Evolutionary conservation across 1,140 invertebrate species (phyloP), one percentile per base, ranked within the genome.

Genomic region (Cotesia chilonis): DNA sequence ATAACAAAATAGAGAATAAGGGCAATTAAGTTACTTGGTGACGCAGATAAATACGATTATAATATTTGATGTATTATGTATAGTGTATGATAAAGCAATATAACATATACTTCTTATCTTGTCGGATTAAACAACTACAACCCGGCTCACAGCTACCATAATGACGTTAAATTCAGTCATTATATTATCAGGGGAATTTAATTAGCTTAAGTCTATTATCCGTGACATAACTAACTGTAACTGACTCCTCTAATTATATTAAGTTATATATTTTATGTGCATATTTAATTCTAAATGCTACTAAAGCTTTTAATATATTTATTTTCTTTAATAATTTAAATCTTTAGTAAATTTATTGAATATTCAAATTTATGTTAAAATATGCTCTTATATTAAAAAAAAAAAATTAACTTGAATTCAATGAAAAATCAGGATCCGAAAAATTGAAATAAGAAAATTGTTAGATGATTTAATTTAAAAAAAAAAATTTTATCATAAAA

Each of bases 121-220:
- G 63, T 59, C 52, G 69, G 74, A 79, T 76, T 76, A 73, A 78
- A 70, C 75, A 37, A 63, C 6, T 51, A 14, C 41, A 47, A 47
- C 36, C 64, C 51, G 51, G 51, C 38, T 66, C 36, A 41, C 37
- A 38, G 70, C 59, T 64, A n/a, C 28, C 67, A 64, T 74, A 77
- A 76, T 63, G 73, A 68, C 10, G 74, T 79, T 76, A 77, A 66
- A 66, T 75, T 75, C 63, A 70, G 64, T 73, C 68, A 71, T 65
- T 41, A 59, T 76, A 75, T 78, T 75, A 68, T 72, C 71, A 64
- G 69, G 36, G 65, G 41, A 77, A 77, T 80, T 81, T 80, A 78
- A 80, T 78, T 80, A 78, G 71, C 68, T 75, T 73, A 74, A 74
- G 59, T 71, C 77, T 73, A 79, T 80, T 80, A 80, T 54, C 51